Evolutionary conservation across 2,888 invertebrate genomes (phyloP).

Genomic region (Cephus pygmeus): DNA sequence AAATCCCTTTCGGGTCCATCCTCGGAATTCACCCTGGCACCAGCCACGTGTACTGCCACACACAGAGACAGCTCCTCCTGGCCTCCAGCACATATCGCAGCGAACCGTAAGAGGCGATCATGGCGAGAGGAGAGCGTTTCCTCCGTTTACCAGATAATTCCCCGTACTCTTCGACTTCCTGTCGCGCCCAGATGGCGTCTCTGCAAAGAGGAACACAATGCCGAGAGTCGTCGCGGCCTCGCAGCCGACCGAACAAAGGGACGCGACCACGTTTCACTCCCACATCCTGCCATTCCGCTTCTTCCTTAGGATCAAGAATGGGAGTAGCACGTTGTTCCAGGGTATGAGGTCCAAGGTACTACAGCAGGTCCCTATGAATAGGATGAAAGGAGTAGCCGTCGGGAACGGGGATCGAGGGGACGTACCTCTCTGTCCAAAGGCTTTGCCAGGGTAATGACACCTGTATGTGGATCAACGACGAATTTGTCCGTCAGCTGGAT

Average conservation of each 20-base stretch:
- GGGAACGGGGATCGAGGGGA: constrained; percentile 8
- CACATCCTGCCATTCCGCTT: constrained; percentile 7
- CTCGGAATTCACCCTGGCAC: neutral
- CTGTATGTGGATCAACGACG: constrained; percentile 79
- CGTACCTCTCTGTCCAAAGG: constrained; percentile 85
- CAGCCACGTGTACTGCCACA: neutral
- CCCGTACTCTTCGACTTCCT: constrained; percentile 39
- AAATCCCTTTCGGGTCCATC: neutral
- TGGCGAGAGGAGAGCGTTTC: neutral
- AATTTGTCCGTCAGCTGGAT: constrained; percentile 86
- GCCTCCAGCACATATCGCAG: neutral
- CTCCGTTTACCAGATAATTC: constrained; percentile 39
- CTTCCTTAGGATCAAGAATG: constrained; percentile 8
- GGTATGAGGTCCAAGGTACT: neutral
- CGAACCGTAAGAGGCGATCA: neutral
- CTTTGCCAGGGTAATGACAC: constrained; percentile 82
- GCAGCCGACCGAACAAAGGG: neutral
- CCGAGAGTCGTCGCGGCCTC: neutral
- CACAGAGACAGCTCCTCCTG: neutral
- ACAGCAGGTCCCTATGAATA: neutral
- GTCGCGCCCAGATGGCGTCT: constrained; percentile 33
- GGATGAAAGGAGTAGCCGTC: neutral
- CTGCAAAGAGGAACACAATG: neutral
- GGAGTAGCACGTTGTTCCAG: constrained; percentile 14
- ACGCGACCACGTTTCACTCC: constrained; percentile 15